Conservation (phyloP, 1,140 invertebrate species). For the Aphaenogaster ashmeadi region DNA sequence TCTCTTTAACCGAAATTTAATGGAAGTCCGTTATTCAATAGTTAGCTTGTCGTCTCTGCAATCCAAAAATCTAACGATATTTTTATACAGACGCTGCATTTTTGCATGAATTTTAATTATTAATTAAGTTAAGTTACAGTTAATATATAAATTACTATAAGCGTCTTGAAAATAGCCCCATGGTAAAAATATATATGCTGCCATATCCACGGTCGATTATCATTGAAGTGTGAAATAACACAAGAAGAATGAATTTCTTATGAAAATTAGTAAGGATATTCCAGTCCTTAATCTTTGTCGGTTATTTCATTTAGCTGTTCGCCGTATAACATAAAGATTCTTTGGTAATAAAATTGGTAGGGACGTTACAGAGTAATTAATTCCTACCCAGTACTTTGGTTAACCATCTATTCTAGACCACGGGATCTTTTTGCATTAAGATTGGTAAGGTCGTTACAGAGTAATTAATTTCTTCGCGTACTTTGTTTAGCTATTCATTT, state of each 20-base stretch:
- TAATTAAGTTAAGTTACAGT: not conserved
- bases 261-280: constrained; percentile 44
- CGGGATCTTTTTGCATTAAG: constrained; percentile 54
- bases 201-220: not conserved
- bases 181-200: not conserved
- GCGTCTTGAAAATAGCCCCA: not conserved
- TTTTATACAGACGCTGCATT: not conserved
- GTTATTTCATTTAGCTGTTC: constrained; percentile 44
- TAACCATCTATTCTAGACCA: constrained; percentile 30
- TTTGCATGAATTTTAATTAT: not conserved
- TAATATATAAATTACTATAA: not conserved
- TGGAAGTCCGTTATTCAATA: not conserved
- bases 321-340: not conserved
- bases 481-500: constrained; percentile 53
- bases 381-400: constrained; percentile 53
- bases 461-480: constrained; percentile 62
- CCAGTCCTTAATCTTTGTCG: constrained; percentile 33
- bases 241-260: constrained; percentile 5
- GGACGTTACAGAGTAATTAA: constrained; percentile 54
- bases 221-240: not conserved
- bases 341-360: constrained; percentile 39
- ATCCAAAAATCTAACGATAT: not conserved
- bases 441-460: constrained; percentile 58
- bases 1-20: constrained; percentile 25
- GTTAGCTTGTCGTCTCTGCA: not conserved